These are phyloP conservation scores for Diploptera punctata DNA, from an alignment of 2,888 invertebrate species.

Conservation along the genomic window DNA sequence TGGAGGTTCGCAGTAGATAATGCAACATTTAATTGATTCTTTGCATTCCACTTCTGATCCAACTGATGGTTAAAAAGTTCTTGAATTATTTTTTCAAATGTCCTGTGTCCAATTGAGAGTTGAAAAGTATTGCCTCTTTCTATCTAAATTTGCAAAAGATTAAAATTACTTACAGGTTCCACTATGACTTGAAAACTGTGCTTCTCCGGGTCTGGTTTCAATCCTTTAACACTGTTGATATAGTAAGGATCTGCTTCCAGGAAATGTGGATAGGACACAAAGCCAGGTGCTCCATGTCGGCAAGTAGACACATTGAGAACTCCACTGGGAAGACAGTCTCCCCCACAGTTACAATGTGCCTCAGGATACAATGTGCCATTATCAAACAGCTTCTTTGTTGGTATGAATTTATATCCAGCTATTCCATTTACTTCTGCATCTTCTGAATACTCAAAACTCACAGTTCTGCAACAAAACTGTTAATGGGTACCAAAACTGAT, in stretches of 20 bases:
- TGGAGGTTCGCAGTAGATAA: too few species aligned
- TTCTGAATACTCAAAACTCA: conserved; percentile 63
- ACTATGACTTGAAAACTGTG: conserved; percentile 80
- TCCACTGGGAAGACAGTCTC: conserved; percentile 76
- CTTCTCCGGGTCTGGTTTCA: conserved; percentile 69
- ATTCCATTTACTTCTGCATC: conserved; percentile 64
- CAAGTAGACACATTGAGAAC: conserved; percentile 79
- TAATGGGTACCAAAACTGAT: too few species aligned
- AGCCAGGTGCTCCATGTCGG: conserved; percentile 80
- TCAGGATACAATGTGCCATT: conserved; percentile 65
- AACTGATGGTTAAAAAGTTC: too few species aligned
- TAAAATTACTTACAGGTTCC: conserved; percentile 70
- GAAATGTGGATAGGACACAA: conserved; percentile 86
- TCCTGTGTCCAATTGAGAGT: too few species aligned
- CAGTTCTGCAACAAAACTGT: conserved; percentile 57
- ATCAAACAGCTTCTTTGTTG: conserved; percentile 65
- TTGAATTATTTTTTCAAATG: too few species aligned
- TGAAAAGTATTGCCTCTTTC: too few species aligned
- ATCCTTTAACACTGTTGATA: conserved; percentile 67
- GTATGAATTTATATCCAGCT: conserved; percentile 63
- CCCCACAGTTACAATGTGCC: conserved; percentile 74
- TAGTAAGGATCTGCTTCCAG: conserved; percentile 75
- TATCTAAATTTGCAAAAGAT: neutral
- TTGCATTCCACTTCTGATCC: too few species aligned
- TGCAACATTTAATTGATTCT: too few species aligned